Evolutionary conservation across 2,113 vertebrate species (phyloP).

Genomic region (Falco punctatus): DNA sequence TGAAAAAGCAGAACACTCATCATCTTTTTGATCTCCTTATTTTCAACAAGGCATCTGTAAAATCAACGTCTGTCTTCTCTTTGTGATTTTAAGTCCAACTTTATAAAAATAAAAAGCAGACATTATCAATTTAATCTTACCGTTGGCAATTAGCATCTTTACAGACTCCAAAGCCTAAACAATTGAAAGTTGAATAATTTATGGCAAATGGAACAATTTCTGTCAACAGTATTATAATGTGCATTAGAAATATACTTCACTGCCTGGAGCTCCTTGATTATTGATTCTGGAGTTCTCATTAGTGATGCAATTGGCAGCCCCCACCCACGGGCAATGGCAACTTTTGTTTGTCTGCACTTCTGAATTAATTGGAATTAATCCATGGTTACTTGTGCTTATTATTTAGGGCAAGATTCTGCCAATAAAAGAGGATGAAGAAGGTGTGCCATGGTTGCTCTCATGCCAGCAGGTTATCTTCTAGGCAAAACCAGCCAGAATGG

Average conservation of each 20-base stretch:
- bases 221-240: neutral
- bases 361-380: neutral
- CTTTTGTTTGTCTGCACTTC: conserved; percentile 2
- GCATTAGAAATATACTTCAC: conserved; percentile 10
- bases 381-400: neutral
- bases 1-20: neutral
- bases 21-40: neutral
- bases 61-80: neutral
- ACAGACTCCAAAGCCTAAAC: conserved; percentile 39
- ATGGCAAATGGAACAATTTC: conserved; percentile 33
- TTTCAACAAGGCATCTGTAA: neutral
- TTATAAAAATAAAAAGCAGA: neutral
- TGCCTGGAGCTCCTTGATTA: conserved; percentile 21
- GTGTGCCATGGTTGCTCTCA: neutral
- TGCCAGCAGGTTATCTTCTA: neutral
- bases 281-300: conserved; percentile 38
- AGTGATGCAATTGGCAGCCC: neutral
- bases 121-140: neutral
- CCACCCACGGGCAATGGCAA: neutral
- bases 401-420: neutral
- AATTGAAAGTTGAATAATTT: conserved; percentile 62
- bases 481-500: neutral
- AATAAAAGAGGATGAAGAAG: neutral
- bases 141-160: conserved; percentile 22
- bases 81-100: neutral